Evolutionary conservation across 64 coral and sea anemone genomes (phyloP).

Genomic region (Exaiptasia diaphana): DNA sequence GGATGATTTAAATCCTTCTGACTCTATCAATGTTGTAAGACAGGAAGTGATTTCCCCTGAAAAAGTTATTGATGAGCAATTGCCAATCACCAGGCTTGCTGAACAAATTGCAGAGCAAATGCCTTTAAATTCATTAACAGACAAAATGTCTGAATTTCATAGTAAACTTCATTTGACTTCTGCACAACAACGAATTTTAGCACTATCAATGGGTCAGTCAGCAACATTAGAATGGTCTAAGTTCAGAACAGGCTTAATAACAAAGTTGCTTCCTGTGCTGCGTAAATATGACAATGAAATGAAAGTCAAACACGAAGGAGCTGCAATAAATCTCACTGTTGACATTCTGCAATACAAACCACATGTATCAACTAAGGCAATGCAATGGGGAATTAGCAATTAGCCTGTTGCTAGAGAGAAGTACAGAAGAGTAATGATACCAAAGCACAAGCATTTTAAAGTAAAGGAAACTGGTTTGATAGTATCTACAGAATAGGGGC

Average conservation of each 20-base stretch:
- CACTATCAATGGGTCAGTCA: constrained; percentile 34
- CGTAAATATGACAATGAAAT: neutral
- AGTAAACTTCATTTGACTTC: constrained; percentile 17
- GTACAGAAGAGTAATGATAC: constrained; percentile 25
- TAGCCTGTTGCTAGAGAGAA: constrained; percentile 29
- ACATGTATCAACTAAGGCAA: constrained; percentile 38
- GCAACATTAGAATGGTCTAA: constrained; percentile 13
- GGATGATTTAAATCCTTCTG: neutral
- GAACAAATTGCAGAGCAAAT: neutral
- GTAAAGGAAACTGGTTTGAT: constrained; percentile 52
- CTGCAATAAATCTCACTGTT: neutral
- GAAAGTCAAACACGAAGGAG: neutral
- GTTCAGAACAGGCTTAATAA: constrained; percentile 32
- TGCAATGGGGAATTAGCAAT: constrained; percentile 46
- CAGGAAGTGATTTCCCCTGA: constrained; percentile 25
- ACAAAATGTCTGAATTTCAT: constrained; percentile 9
- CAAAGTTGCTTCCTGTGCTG: neutral
- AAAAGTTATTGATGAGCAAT: constrained; percentile 1
- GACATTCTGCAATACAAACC: constrained; percentile 33
- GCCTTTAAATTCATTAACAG: neutral
- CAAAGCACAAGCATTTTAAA: constrained; percentile 35
- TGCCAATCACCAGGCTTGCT: constrained; percentile 12
- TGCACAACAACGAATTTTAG: constrained; percentile 22
- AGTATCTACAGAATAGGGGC: constrained; percentile 52
- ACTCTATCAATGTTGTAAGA: constrained; percentile 18